phyloP scores from a whole-genome alignment of 1,140 invertebrate genomes.

The Lepeophtheirus salmonis region DNA sequence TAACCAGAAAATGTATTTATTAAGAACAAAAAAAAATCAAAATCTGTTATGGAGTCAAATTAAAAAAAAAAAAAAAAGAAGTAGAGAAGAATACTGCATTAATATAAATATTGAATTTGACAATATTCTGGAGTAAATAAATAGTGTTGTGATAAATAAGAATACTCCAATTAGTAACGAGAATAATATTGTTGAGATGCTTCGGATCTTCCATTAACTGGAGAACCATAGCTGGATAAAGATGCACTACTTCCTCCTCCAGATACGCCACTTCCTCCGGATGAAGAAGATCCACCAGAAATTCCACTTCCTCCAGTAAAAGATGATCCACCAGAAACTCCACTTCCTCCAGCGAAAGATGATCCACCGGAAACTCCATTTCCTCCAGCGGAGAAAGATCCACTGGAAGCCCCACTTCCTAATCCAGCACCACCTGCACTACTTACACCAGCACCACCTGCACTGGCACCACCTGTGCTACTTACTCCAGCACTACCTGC shows the following conservation, averaged over 20 bases:
- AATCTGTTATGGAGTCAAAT: no score
- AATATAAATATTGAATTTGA: no score
- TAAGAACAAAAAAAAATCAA: no score
- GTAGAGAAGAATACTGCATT: no score
- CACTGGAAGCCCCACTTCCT: background rate
- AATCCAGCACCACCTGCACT: background rate
- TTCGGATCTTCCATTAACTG: background rate
- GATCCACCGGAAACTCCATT: background rate
- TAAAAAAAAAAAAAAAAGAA: no score
- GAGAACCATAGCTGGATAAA: background rate
- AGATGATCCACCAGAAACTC: background rate
- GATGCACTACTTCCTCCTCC: background rate
- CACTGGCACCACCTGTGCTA: background rate
- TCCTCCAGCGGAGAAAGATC: background rate
- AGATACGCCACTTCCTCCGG: background rate
- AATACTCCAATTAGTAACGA: no score
- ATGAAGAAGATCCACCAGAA: background rate
- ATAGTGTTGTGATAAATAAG: no score
- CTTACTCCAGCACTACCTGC: background rate
- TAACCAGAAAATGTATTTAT: no score
- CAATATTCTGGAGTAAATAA: no score
- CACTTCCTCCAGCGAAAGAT: background rate
- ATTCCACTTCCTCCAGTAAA: background rate
- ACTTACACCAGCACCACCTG: background rate
- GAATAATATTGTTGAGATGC: no score